A percentile compares a stretch with the other conserved stretches of the same genome.
Evolutionary conservation across 2,888 invertebrate genomes (phyloP).

Genomic region (Acleris holmiana): DNA sequence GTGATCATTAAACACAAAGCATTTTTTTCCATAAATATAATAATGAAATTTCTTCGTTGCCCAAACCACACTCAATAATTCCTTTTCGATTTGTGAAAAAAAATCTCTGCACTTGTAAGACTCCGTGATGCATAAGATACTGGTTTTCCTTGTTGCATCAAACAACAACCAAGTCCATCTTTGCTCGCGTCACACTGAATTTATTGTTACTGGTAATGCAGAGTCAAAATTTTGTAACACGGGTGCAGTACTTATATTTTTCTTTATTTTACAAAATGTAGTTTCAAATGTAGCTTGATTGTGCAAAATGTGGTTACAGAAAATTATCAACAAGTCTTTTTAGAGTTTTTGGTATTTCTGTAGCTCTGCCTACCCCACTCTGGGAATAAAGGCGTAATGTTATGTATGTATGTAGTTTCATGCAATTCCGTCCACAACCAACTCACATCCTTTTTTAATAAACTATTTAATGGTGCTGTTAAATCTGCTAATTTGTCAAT

Average conservation of each 20-base stretch:
- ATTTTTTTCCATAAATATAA: slow-evolving; percentile 18
- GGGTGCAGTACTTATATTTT: no score
- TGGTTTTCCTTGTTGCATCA: slow-evolving; percentile 21
- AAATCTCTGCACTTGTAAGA: slow-evolving; percentile 9
- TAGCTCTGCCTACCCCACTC: no score
- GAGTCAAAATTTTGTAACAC: no score
- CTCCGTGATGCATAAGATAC: slow-evolving; percentile 22
- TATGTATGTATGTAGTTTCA: no score
- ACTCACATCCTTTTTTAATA: slow-evolving; percentile 38
- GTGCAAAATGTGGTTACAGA: no score
- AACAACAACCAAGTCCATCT: slow-evolving; percentile 6
- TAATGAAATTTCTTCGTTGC: slow-evolving; percentile 27
- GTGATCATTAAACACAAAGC: slow-evolving; percentile 10
- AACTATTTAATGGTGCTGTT: slow-evolving; percentile 19
- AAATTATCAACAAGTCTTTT: no score
- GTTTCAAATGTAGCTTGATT: no score
- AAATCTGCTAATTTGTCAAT: slow-evolving; percentile 37
- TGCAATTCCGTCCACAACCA: slow-evolving; percentile 35
- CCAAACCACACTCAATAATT: slow-evolving; percentile 15
- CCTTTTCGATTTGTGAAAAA: slow-evolving; percentile 29
- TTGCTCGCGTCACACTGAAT: no score
- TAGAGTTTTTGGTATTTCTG: no score
- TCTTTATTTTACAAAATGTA: no score
- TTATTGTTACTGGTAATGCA: no score
- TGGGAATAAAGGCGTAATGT: no score